Base-by-base conservation (phyloP, 2,113 vertebrate genomes). In the Psettodes erumei region DNA sequence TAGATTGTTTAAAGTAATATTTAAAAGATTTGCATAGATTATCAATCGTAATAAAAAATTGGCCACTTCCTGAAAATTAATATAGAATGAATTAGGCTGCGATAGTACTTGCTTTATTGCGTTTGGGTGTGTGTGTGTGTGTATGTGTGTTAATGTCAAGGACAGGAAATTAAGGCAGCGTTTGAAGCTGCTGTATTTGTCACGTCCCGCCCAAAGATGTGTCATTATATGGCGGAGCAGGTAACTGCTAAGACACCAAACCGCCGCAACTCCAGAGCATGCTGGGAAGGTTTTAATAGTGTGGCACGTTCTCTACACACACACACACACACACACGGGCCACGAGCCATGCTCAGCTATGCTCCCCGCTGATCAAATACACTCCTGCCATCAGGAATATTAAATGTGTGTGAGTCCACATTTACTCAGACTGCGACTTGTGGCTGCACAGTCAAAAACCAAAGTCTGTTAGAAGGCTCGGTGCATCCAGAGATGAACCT, bases 21-120 rank as follows among this genome's bases (percentile, higher is more conserved):
- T 87, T 91, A 85, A 91, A 83, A 91, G 81, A 91, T 90, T 91
- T 91, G 92, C 92, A 93, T 91, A 93, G 90, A 93, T 93, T 84
- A 92, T 90, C 87, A 90, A 80, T 87, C 68, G 65, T 82, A 86
- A 85, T 84, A 81, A 86, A 86, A 81, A 83, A 82, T 65, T 74
- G 88, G 87, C 84, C 86, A 90, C 90, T 90, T 91, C 82, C 87
- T 76, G 16, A 90, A 90, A 86, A 89, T 85, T 84, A 90, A 91
- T 91, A 90, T 88, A 83, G 84, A 91, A 86, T 79, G 81, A 91
- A 90, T 90, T 89, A 90, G 74, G 64, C 81, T 74, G 62, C 19
- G 82, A 90, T 87, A 72, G 79, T 74, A 71, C 77, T 78, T 62
- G 77, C 79, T 79, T 92, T 85, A 90, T 87, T 91, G 79, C 81